A percentile compares a stretch with the other conserved stretches of the same genome.
phyloP scores from a whole-genome alignment of 1,140 invertebrate species.

The Drosophila sturtevanti region DNA sequence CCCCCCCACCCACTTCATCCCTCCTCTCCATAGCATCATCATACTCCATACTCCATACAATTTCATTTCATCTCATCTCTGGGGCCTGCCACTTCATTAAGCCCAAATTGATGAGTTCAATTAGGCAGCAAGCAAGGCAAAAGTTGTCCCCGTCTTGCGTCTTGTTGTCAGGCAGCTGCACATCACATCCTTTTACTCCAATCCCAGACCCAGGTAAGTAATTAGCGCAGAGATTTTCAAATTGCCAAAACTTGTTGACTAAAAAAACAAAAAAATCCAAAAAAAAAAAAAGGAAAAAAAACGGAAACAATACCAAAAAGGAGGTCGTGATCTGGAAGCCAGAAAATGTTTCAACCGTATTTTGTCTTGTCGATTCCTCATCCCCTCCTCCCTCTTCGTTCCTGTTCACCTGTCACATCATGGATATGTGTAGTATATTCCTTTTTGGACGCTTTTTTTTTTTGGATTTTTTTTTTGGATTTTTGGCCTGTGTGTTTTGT shows the following conservation, averaged over 20 bases:
- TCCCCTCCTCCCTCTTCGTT: background rate
- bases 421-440: background rate
- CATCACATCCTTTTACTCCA: constrained; percentile 7
- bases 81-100: constrained; percentile 71
- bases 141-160: background rate
- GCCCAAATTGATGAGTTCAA: constrained; percentile 80
- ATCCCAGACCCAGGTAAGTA: constrained; percentile 41
- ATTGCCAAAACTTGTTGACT: constrained; percentile 77
- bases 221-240: constrained; percentile 82
- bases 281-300: constrained; percentile 15
- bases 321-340: constrained; percentile 5
- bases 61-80: constrained; percentile 1
- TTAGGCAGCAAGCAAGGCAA: constrained; percentile 66
- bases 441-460: background rate
- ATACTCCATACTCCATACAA: too few relatives aligned
- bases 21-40: too few relatives aligned
- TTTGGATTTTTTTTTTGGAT: background rate
- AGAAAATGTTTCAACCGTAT: constrained; percentile 48
- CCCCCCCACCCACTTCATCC: constrained; percentile 5
- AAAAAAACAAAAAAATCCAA: constrained; percentile 4
- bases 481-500: background rate
- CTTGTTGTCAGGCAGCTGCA: constrained; percentile 32
- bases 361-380: background rate
- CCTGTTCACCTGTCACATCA: constrained; percentile 43
- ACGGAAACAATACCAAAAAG: constrained; percentile 13